Evolutionary conservation across 37 sponge, comb jelly and placozoan species (phyloP), one percentile per base, ranked within the genome.

Genomic region (Bolinopsis microptera): DNA sequence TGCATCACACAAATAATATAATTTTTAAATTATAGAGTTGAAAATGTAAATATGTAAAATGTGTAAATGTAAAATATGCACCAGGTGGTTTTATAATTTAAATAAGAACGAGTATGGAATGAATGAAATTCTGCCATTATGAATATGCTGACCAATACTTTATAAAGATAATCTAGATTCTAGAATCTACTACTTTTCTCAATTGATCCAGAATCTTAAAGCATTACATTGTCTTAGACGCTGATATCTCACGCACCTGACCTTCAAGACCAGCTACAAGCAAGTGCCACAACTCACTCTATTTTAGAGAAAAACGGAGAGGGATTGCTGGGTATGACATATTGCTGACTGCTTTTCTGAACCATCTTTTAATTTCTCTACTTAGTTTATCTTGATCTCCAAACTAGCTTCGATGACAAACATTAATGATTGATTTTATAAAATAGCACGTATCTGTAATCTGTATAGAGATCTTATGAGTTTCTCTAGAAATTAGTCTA

Each of bases 231-330:
- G 31, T 72, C n/a, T 82, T 36, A 82, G 83, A 35, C 83, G 2
- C 36, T 82, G 83, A 35, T 82, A 35, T 24, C 83, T 1, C 83
- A 82, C 30, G 83, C 38, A 0, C 83, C 83, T 3, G 83, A 31
- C 3, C 38, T 82, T 5, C 38, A 35, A 36, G 83, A 82, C 3
- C 83, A 82, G 30, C 23, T 82, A 23, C 83, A 82, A 82, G 83
- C 83, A 32, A 82, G 31, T 23, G 36, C 83, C 8, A 82, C 83
- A 8, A 82, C 83, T 34, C 83, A 82, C 5, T 36, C 38, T 21
- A 82, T 82, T 30, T 35, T 82, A 32, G 83, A 82, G 38, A 32
- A 35, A 23, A 82, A 82, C 38, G 83, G 83, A 82, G 38, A 82
- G 38, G 83, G 83, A 3, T 36, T 82, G 38, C 23, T 82, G 38